Conservation (phyloP, 2,888 invertebrate species). For the Pristionchus maxplancki region DNA sequence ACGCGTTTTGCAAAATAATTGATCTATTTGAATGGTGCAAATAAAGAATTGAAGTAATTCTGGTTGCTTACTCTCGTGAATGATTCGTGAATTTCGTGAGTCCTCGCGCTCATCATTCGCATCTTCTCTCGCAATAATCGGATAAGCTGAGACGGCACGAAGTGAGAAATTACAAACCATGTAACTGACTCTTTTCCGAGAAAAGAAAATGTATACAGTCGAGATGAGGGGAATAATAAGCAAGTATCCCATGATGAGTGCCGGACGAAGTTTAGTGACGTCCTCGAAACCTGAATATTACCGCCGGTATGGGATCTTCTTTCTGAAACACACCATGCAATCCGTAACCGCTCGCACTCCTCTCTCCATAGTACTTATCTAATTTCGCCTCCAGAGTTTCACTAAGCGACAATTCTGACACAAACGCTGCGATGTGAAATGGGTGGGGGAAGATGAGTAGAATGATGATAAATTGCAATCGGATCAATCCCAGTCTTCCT, state of each 20-base stretch:
- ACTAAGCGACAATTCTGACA: not conserved
- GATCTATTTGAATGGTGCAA: too few relatives aligned
- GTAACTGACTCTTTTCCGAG: not conserved
- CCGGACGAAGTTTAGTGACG: not conserved
- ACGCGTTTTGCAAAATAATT: too few relatives aligned
- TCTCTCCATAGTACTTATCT: not conserved
- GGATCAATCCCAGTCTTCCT: not conserved
- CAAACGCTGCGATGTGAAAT: not conserved
- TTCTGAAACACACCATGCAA: not conserved
- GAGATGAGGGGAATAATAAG: not conserved
- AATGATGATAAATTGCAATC: not conserved
- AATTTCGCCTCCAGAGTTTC: not conserved
- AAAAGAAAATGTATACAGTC: not conserved
- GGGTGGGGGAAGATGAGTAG: not conserved
- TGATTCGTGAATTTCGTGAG: not conserved
- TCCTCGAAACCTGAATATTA: not conserved
- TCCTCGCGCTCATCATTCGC: not conserved
- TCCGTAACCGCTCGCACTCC: not conserved
- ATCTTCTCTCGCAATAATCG: not conserved
- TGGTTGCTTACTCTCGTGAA: not conserved
- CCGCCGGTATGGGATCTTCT: too few relatives aligned
- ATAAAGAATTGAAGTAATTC: too few relatives aligned
- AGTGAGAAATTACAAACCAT: not conserved
- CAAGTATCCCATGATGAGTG: not conserved
- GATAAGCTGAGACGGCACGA: not conserved